Evolutionary conservation across 2,797 vertebrate genomes (phyloP), one percentile per base, ranked within the genome.

Genomic region (Sylvilagus floridanus): DNA sequence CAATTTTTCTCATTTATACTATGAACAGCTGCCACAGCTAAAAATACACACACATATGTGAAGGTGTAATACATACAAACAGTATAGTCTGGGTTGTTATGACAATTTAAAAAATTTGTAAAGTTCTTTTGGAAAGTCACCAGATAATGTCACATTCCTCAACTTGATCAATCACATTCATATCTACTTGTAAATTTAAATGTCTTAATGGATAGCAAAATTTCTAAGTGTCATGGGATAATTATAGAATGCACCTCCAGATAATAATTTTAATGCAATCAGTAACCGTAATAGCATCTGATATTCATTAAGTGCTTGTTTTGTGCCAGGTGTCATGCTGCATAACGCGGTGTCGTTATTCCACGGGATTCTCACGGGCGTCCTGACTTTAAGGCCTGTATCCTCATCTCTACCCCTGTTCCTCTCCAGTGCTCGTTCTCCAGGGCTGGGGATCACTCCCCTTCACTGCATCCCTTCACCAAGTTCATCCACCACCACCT

Each of bases 91-190:
- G 52, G 65, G 10, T 84, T 89, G 19, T 65, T 83, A 30, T 65
- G 52, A 62, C 7, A 71, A 7, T 79, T 73, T 85, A 4, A 50
- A 37, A 75, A 4, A 79, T 24, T 42, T 95, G 9, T 71, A 89
- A 16, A 71, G 79, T 90, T 72, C 62, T 75, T 86, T 77, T 84
- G 69, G 42, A 72, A 81, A 93, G 57, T 77, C 37, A 32, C 30
- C 32, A 71, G 16, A 47, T 77, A 88, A 69, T 35, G 94, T 96
- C 32, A 35, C 60, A n/a, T 77, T 83, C 73, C 19, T 78, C 28
- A n/a, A 73, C 3, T 37, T 57, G 9, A 54, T 81, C 78, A 32
- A 19, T 84, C 24, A 75, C 17, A 86, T 0, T 35, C 5, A 24
- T 88, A 28, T 81, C 28, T 57, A 57, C 54, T 35, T 76, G 12